Percentiles rank a stretch among this genome's conserved stretches.
These are phyloP conservation scores for Brachionus paranguensis DNA, from an alignment of 1,140 invertebrate genomes.

Conservation along the genomic window DNA sequence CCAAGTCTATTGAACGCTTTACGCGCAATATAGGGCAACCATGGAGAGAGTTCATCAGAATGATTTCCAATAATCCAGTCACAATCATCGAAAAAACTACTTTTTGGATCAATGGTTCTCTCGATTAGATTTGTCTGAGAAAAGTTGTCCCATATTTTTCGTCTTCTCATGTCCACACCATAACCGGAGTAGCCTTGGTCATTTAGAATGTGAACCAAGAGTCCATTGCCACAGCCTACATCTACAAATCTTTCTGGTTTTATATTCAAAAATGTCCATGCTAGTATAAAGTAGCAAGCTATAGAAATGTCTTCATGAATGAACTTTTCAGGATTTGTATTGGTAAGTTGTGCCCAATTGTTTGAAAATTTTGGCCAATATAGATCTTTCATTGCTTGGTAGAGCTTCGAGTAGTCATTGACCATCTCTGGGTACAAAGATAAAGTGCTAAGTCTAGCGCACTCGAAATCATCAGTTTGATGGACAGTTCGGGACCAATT, in stretches of 20 bases:
- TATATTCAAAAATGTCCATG: neutral
- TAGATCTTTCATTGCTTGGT: conserved; percentile 70
- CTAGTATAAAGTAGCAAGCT: conserved; percentile 76
- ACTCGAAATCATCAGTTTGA: neutral
- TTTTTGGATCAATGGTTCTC: conserved; percentile 20
- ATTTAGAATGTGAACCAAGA: conserved; percentile 79
- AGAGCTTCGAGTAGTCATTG: conserved; percentile 67
- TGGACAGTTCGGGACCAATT: neutral
- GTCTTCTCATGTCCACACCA: conserved; percentile 79
- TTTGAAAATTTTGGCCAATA: conserved; percentile 69
- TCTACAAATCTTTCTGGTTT: conserved; percentile 73
- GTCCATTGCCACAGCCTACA: conserved; percentile 91
- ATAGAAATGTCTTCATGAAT: conserved; percentile 94
- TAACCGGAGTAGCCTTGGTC: conserved; percentile 72
- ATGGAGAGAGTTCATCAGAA: conserved; percentile 93
- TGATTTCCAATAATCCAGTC: conserved; percentile 98
- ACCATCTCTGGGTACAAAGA: conserved; percentile 42
- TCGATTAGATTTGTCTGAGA: neutral
- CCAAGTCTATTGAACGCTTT: conserved; percentile 47
- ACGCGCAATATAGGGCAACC: conserved; percentile 86
- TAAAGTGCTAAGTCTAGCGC: conserved; percentile 3
- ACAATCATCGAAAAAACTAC: conserved; percentile 50
- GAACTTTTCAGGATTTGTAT: conserved; percentile 85
- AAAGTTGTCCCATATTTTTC: conserved; percentile 73
- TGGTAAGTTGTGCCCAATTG: conserved; percentile 69